phyloP scores from a whole-genome alignment of 2,888 invertebrate species.

The Tolmerus cingulatus region DNA sequence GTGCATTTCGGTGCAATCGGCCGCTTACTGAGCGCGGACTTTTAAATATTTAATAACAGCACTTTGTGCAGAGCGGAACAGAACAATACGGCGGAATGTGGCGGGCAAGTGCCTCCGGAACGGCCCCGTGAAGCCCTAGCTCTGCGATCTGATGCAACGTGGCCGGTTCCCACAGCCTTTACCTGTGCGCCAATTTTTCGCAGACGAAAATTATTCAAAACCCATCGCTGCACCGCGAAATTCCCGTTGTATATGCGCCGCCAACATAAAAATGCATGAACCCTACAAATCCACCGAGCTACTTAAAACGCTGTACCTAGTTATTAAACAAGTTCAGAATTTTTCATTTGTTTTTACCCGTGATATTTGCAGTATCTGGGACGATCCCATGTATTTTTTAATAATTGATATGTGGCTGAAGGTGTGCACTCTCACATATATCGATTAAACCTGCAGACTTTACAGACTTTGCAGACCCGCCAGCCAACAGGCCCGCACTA shows the following conservation, averaged over 20 bases:
- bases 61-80: slow-evolving; percentile 3
- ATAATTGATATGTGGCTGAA: background rate
- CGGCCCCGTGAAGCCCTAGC: background rate
- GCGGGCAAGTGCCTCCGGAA: background rate
- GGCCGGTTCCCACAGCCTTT: background rate
- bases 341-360: background rate
- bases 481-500: background rate
- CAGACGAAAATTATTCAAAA: slow-evolving; percentile 6
- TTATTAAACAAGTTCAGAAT: background rate
- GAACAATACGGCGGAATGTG: slow-evolving; percentile 13
- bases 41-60: slow-evolving; percentile 36
- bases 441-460: background rate
- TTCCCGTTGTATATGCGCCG: background rate
- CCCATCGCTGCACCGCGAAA: background rate
- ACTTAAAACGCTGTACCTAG: background rate
- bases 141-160: background rate
- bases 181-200: background rate
- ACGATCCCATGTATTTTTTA: background rate
- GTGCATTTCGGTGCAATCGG: background rate
- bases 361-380: background rate
- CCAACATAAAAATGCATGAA: slow-evolving; percentile 8
- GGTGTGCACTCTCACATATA: background rate
- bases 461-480: background rate
- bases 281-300: background rate
- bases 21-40: background rate